phyloP scores from a whole-genome alignment of 2,888 invertebrate species.

The Drosophila diplacantha region DNA sequence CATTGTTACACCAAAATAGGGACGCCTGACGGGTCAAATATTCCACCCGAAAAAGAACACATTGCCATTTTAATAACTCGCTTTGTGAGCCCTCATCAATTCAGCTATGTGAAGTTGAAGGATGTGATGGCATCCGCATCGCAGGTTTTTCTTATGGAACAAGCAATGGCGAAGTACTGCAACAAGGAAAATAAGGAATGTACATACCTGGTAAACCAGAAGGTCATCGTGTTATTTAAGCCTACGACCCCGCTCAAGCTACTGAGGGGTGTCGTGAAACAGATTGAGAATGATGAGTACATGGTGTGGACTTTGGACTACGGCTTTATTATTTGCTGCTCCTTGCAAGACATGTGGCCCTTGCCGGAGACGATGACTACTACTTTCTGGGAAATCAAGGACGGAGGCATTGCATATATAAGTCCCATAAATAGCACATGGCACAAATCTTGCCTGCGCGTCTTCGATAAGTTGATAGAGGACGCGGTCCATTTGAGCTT shows the following conservation, averaged over 20 bases:
- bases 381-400: background rate
- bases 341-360: slow-evolving; percentile 37
- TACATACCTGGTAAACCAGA: background rate
- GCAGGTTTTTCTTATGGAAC: slow-evolving; percentile 32
- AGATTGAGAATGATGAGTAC: slow-evolving; percentile 15
- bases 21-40: background rate
- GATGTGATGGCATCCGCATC: slow-evolving; percentile 18
- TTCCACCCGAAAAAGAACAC: background rate
- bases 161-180: slow-evolving; percentile 17
- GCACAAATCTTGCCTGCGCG: slow-evolving; percentile 7
- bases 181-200: background rate
- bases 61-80: slow-evolving; percentile 41
- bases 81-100: slow-evolving; percentile 45
- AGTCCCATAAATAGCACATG: slow-evolving; percentile 27
- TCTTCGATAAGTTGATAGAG: slow-evolving; percentile 26
- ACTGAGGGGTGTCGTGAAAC: slow-evolving; percentile 44
- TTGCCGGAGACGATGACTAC: slow-evolving; percentile 23
- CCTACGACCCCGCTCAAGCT: slow-evolving; percentile 5
- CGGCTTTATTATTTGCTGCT: slow-evolving; percentile 47
- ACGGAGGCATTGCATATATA: slow-evolving; percentile 21
- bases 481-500: background rate
- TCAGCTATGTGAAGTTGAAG: slow-evolving; percentile 26
- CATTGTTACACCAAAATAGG: background rate
- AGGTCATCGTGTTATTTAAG: slow-evolving; percentile 48
- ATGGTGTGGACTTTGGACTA: slow-evolving; percentile 48